Conservation (phyloP, 2,113 vertebrate species). For the Sisor rabdophorus region DNA sequence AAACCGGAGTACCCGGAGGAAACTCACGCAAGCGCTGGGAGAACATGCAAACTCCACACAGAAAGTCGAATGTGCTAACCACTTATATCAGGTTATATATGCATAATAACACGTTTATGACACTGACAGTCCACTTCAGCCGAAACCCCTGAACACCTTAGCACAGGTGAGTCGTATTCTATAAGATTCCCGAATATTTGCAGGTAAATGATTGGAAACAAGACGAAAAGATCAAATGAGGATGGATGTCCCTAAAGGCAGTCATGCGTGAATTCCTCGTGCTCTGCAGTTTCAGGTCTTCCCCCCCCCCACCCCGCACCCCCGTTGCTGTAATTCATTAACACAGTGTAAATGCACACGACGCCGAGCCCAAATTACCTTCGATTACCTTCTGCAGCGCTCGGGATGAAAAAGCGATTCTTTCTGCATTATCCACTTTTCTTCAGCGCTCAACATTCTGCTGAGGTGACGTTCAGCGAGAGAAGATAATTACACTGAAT, state of each 20-base stretch:
- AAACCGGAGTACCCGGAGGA: too few species aligned
- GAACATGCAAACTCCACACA: too few species aligned
- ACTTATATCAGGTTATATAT: not conserved
- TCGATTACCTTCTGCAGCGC: slow-evolving; percentile 6
- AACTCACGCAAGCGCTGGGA: too few species aligned
- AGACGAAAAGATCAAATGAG: not conserved
- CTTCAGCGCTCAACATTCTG: not conserved
- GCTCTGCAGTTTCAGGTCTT: not conserved
- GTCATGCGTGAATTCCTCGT: not conserved
- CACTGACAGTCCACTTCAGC: too few species aligned
- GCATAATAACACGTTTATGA: not conserved
- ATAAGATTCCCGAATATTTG: not conserved
- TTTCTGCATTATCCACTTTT: slow-evolving; percentile 11
- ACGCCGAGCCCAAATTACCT: not conserved
- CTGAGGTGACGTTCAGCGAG: not conserved
- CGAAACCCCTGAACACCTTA: too few species aligned
- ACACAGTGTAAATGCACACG: not conserved
- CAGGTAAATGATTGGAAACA: too few species aligned
- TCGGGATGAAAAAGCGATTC: slow-evolving; percentile 4
- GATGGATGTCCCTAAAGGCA: too few species aligned
- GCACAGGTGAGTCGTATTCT: not conserved
- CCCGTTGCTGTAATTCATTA: slow-evolving; percentile 9
- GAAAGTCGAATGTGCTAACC: too few species aligned
- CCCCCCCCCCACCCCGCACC: too few species aligned
- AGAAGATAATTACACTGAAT: slow-evolving; percentile 12